Evolutionary conservation across 2,797 vertebrate genomes (phyloP).

Genomic region (Rhabdophis nuchalis): DNA sequence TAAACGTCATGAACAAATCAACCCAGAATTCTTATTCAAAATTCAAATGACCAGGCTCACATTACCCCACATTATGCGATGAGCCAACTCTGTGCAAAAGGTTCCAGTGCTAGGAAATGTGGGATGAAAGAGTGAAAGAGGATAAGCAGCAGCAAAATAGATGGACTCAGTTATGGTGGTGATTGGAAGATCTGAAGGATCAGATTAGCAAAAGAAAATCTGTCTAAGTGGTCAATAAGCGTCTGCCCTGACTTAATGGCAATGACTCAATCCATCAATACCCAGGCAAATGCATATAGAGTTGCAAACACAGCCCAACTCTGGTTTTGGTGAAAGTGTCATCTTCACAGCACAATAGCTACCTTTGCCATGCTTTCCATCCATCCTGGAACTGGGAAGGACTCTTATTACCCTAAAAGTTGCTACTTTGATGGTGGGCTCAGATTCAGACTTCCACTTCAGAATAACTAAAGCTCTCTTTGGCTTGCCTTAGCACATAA

Average conservation of each 20-base stretch:
- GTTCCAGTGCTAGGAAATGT: not conserved
- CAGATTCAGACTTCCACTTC: not conserved
- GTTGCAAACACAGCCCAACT: not conserved
- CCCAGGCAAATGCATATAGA: not conserved
- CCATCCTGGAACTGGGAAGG: not conserved
- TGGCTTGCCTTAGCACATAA: not conserved
- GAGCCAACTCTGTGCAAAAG: not conserved
- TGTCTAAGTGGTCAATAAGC: not conserved
- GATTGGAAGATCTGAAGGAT: not conserved
- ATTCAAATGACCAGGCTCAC: not conserved
- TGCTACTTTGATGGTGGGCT: not conserved
- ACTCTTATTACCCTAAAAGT: not conserved
- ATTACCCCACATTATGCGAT: not conserved
- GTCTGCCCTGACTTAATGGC: not conserved
- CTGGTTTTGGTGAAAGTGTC: not conserved
- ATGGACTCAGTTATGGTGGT: not conserved
- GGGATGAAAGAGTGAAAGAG: not conserved
- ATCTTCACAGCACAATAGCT: not conserved
- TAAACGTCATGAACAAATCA: not conserved
- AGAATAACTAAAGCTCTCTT: not conserved
- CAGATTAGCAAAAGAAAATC: not conserved
- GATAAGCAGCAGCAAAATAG: not conserved
- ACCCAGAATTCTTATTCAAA: not conserved
- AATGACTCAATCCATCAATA: not conserved
- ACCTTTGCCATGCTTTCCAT: not conserved